Evolutionary conservation across 2,797 vertebrate species (phyloP), one percentile per base, ranked within the genome.

Genomic region (Mycteria americana): DNA sequence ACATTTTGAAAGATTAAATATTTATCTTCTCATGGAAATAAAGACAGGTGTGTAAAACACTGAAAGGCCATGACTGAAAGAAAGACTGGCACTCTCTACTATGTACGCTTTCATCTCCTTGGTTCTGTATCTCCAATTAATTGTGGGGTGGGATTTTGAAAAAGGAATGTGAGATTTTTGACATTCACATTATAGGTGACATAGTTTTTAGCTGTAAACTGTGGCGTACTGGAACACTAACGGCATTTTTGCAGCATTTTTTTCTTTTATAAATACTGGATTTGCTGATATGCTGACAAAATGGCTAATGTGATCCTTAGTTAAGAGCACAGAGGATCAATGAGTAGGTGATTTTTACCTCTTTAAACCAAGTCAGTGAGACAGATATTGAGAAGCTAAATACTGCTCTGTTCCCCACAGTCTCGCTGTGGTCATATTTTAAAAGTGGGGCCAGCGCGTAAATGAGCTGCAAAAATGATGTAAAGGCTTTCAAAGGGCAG

Each of bases 311-410:
- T 60, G 67, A 79, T 82, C 54, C 67, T 76, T 89, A 69, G 70
- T 51, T 70, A 62, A 35, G 18, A 90, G 63, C 24, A 46, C 54
- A 78, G 69, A 86, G 41, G 84, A 94, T 93, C 83, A 86, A 67
- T 69, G 93, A 72, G 30, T 46, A 59, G 94, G 77, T 93, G 77
- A 92, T 73, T 96, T 96, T 96, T 92, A 85, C 77, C 70, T 88
- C 80, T 92, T 92, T 79, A 85, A 92, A 65, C 80, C 54, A 81
- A 88, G 43, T 75, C 88, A 91, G 65, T 67, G 63, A 92, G 93
- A 90, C 46, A 92, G 88, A 63, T 95, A 88, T 73, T 82, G 88
- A 91, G 64, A 87, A 87, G 43, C 27, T 88, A 48, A 92, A 70
- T 73, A 69, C 50, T 24, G 10, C 72, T 93, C 39, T 92, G 63